Evolutionary conservation across 2,888 invertebrate species (phyloP).

Genomic region (Cremastinae sp.): DNA sequence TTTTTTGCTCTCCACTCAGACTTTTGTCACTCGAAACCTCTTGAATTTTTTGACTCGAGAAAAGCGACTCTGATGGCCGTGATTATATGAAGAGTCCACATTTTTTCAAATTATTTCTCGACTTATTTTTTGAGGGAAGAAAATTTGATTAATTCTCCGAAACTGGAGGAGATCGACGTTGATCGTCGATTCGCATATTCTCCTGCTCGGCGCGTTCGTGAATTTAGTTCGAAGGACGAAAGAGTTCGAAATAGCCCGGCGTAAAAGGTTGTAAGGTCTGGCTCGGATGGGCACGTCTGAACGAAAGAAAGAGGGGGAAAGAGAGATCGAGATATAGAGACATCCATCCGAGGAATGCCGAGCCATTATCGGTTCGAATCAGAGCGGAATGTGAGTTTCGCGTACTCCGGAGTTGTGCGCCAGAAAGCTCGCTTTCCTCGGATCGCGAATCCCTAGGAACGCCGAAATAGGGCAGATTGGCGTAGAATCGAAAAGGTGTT

Average conservation of each 20-base stretch:
- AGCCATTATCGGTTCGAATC: slow-evolving; percentile 63
- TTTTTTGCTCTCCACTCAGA: too few relatives aligned
- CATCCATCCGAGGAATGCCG: slow-evolving; percentile 58
- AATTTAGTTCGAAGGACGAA: background rate
- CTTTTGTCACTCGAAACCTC: too few relatives aligned
- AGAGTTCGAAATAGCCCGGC: slow-evolving; percentile 11
- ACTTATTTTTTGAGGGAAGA: slow-evolving; percentile 1
- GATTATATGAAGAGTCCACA: background rate
- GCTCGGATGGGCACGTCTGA: slow-evolving; percentile 29
- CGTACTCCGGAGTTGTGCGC: slow-evolving; percentile 38
- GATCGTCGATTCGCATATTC: slow-evolving; percentile 27
- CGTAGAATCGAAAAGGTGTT: too few relatives aligned
- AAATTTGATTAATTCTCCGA: slow-evolving; percentile 34
- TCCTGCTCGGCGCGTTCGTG: slow-evolving; percentile 8
- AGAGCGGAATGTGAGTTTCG: slow-evolving; percentile 60
- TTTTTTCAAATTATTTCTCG: background rate
- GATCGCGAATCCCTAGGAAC: too few relatives aligned
- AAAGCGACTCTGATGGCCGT: background rate
- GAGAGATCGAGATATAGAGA: slow-evolving; percentile 51
- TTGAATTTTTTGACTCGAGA: too few relatives aligned
- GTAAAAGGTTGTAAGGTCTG: slow-evolving; percentile 20
- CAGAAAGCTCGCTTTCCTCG: slow-evolving; percentile 36
- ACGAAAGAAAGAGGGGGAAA: slow-evolving; percentile 17
- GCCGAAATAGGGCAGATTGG: too few relatives aligned
- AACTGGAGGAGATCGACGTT: slow-evolving; percentile 12